These are phyloP conservation scores for Celastrina argiolus DNA, from an alignment of 2,888 invertebrate species.

Conservation along the genomic window DNA sequence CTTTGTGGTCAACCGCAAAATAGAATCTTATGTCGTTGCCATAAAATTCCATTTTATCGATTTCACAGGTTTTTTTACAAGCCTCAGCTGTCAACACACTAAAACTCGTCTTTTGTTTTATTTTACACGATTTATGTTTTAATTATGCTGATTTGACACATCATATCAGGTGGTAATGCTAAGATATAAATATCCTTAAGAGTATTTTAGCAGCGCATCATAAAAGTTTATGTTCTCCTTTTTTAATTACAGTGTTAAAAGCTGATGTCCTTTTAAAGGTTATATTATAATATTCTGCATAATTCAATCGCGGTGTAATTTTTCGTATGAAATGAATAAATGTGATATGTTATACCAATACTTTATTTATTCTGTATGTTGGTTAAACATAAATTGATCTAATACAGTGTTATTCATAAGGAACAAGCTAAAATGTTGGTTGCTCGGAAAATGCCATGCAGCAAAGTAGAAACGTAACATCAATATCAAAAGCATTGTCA, in stretches of 20 bases:
- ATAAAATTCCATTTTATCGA: neutral
- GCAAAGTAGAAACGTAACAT: too few species aligned
- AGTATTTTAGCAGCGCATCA: conserved; percentile 14
- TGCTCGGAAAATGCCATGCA: too few species aligned
- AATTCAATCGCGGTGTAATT: neutral
- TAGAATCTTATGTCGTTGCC: neutral
- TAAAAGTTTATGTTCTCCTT: conserved; percentile 9
- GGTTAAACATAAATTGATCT: too few species aligned
- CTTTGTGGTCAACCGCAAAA: too few species aligned
- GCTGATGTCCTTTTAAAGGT: conserved; percentile 10
- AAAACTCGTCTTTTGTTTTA: neutral
- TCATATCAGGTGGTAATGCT: conserved; percentile 2
- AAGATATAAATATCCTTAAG: neutral
- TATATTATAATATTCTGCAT: neutral
- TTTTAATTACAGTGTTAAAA: conserved; percentile 13
- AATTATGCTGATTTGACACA: conserved; percentile 13
- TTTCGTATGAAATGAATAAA: neutral
- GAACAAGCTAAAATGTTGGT: too few species aligned
- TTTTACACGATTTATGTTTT: conserved; percentile 9
- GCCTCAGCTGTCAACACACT: neutral
- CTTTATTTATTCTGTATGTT: too few species aligned
- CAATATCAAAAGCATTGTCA: too few species aligned
- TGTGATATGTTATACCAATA: neutral
- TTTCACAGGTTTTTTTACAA: neutral
- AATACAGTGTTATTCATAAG: too few species aligned